phyloP scores from a whole-genome alignment of 2,888 invertebrate genomes.

The Diaphora mendica region DNA sequence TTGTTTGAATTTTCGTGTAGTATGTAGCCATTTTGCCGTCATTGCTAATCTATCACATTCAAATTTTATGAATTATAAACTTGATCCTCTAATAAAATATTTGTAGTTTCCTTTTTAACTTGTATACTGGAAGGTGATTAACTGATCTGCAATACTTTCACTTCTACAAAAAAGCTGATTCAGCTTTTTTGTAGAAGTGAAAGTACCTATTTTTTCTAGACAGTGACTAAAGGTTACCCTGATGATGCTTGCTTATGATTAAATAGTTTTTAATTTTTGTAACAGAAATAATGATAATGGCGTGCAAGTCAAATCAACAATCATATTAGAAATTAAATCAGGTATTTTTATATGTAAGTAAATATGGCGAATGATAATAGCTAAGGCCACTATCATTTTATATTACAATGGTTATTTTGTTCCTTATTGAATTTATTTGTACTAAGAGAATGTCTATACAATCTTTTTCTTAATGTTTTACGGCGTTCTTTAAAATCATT shows the following conservation, averaged over 20 bases:
- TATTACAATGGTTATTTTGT: not conserved
- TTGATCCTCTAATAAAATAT: not conserved
- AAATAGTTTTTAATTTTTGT: too few species aligned
- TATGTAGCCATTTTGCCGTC: conserved; percentile 17
- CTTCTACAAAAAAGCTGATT: too few species aligned
- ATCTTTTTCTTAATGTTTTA: not conserved
- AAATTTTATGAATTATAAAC: not conserved
- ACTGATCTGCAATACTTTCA: not conserved
- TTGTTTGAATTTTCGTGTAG: conserved; percentile 53
- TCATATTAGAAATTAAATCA: not conserved
- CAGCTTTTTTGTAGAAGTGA: not conserved
- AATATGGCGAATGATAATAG: not conserved
- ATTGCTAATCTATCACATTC: not conserved
- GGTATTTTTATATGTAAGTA: not conserved
- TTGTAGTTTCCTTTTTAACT: not conserved
- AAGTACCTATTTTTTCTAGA: not conserved
- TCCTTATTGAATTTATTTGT: not conserved
- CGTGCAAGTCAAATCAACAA: not conserved
- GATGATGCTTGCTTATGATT: not conserved
- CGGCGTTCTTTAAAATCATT: not conserved
- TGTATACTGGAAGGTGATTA: not conserved
- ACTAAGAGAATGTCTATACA: not conserved
- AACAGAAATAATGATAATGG: not conserved
- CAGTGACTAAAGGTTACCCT: not conserved
- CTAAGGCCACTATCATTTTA: not conserved